Percentiles rank a stretch among this genome's conserved stretches.
These are phyloP conservation scores for Atrina japonica DNA, from an alignment of 2,888 invertebrate species.

Conservation along the genomic window DNA sequence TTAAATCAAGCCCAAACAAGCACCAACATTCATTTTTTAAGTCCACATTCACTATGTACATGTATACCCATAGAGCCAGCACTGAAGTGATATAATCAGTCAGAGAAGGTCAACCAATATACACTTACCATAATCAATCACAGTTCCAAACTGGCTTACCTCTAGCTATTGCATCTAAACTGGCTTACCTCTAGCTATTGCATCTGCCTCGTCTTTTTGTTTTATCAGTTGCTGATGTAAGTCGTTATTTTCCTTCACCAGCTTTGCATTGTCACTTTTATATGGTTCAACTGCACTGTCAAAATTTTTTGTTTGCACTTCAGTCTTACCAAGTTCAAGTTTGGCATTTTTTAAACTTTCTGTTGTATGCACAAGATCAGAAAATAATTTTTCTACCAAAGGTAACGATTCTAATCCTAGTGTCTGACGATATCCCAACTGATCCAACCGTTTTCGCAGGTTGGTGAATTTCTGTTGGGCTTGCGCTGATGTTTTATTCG, in stretches of 20 bases:
- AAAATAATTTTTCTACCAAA: slow-evolving; percentile 89
- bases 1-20: too few species aligned
- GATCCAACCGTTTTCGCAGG: slow-evolving; percentile 88
- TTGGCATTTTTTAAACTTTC: slow-evolving; percentile 92
- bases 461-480: slow-evolving; percentile 80
- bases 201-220: slow-evolving; percentile 76
- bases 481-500: slow-evolving; percentile 57
- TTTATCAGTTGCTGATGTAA: slow-evolving; percentile 78
- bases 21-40: too few species aligned
- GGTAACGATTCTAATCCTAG: slow-evolving; percentile 89
- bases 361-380: slow-evolving; percentile 93
- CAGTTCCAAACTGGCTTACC: slow-evolving; percentile 61
- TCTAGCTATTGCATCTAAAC: slow-evolving; percentile 53
- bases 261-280: slow-evolving; percentile 80
- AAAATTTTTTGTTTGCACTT: slow-evolving; percentile 60
- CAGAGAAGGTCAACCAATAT: too few species aligned
- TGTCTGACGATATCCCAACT: slow-evolving; percentile 90
- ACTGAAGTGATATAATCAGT: too few species aligned
- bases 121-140: too few species aligned
- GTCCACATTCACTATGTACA: too few species aligned
- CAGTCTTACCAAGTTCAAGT: slow-evolving; percentile 80
- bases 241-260: slow-evolving; percentile 81
- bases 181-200: slow-evolving; percentile 72
- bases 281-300: slow-evolving; percentile 77
- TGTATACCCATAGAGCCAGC: too few species aligned